Evolutionary conservation across 1,140 invertebrate species (phyloP), one percentile per base, ranked within the genome.

Genomic region (Harlomillsia oculata): DNA sequence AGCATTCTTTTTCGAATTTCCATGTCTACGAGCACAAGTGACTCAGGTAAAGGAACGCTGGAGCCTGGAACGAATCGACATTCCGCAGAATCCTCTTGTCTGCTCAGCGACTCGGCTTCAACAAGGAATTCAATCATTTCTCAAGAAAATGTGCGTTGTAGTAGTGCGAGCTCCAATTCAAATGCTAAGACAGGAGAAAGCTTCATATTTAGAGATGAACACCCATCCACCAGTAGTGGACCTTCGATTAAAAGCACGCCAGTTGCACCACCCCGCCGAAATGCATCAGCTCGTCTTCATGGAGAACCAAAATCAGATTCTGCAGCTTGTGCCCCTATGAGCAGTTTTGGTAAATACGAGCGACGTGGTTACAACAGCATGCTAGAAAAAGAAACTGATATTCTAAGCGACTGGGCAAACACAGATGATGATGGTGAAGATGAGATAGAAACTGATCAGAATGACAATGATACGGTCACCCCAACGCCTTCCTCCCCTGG

Each of bases 1-100:
- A 26, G 23, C 39, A 6, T 54, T 13, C 43, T 59, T 20, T 54
- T 52, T 54, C 45, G 61, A 6, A 59, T 63, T 49, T 59, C 57
- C 43, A 57, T 39, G 36, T 56, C 55, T 11, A 46, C 55, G 44
- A 58, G 55, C 46, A 34, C 60, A 6, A 55, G 51, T 55, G 61
- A 63, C 40, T 63, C 61, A 56, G 61, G 61, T 56, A 59, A 59
- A 62, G 60, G 60, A 16, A 51, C 45, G 39, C 29, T 62, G 32
- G 60, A 62, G 18, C 53, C 61, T n/a, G 53, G 55, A 56, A 63
- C 61, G 55, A 63, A 63, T 63, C 52, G 61, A 53, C 55, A 63
- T 63, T 63, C 61, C 56, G 56, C 53, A 45, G 61, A 63, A 54
- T 59, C 56, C 34, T 63, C 61, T 11, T 62, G 40, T 45, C 50